Percentiles rank a stretch among this genome's conserved stretches.
Evolutionary conservation across 1,140 invertebrate genomes (phyloP).

Genomic region (Anagrus nilaparvatae): DNA sequence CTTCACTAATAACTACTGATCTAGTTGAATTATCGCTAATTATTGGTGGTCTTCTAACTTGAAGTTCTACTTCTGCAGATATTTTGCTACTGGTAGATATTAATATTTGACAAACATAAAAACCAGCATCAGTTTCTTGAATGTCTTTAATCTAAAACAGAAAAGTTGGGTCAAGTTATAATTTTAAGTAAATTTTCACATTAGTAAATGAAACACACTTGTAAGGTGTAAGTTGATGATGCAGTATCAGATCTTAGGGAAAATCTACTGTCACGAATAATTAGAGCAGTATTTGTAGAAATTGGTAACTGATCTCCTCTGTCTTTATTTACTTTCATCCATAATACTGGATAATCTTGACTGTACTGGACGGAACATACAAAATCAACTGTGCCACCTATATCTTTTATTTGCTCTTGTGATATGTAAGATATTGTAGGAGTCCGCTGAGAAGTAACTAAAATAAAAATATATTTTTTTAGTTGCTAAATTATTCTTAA

Average conservation of each 20-base stretch:
- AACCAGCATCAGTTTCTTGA: conserved; percentile 85
- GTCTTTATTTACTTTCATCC: conserved; percentile 56
- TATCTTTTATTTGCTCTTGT: conserved; percentile 83
- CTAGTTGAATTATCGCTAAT: conserved; percentile 89
- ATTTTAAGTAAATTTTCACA: conserved; percentile 2
- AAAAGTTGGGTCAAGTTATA: conserved; percentile 7
- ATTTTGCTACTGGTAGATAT: conserved; percentile 69
- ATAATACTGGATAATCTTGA: conserved; percentile 73
- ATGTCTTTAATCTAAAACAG: conserved; percentile 77
- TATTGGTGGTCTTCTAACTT: conserved; percentile 75
- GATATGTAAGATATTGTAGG: conserved; percentile 87
- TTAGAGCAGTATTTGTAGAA: conserved; percentile 68
- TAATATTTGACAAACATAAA: conserved; percentile 78
- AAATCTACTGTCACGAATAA: conserved; percentile 79
- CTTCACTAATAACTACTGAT: conserved; percentile 73
- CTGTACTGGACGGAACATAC: conserved; percentile 84
- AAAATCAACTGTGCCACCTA: conserved; percentile 78
- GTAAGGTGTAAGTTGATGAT: conserved; percentile 70
- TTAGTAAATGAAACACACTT: conserved; percentile 44
- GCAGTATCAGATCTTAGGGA: conserved; percentile 68
- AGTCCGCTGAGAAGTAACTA: conserved; percentile 60
- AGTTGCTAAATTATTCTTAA: no score
- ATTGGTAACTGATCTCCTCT: conserved; percentile 55
- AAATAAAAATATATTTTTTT: conserved; percentile 21
- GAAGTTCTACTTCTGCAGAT: conserved; percentile 70